Conservation (phyloP, 2,888 invertebrate genomes). For the Andrena flavipes region DNA sequence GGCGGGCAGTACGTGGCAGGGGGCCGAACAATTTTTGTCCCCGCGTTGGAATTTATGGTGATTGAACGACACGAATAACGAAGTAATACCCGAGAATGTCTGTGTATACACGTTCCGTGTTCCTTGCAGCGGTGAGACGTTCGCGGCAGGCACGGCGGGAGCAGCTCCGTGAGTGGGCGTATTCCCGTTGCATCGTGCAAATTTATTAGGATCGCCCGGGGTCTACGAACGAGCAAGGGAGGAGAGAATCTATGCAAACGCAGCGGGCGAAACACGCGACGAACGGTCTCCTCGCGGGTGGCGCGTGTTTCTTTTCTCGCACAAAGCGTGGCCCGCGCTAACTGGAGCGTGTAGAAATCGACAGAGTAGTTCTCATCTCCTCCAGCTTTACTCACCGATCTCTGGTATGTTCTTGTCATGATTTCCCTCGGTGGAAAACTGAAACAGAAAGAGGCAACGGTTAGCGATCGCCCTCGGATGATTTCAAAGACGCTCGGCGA, state of each 20-base stretch:
- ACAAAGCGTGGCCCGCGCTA: not conserved
- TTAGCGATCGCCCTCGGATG: not conserved
- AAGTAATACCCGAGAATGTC: constrained; percentile 42
- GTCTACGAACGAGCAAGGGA: constrained; percentile 31
- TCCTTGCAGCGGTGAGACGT: constrained; percentile 24
- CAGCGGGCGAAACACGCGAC: constrained; percentile 35
- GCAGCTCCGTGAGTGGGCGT: constrained; percentile 32
- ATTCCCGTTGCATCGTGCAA: constrained; percentile 46
- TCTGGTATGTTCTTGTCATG: constrained; percentile 87
- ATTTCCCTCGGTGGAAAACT: constrained; percentile 88
- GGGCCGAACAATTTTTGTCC: constrained; percentile 28
- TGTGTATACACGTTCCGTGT: not conserved
- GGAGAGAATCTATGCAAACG: constrained; percentile 44
- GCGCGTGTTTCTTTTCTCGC: too few species aligned
- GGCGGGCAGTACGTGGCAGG: not conserved
- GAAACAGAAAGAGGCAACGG: constrained; percentile 79
- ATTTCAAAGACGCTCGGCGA: not conserved
- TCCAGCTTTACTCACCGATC: constrained; percentile 85
- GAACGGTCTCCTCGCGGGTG: not conserved
- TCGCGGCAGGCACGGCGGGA: not conserved
- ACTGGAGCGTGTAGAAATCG: constrained; percentile 25
- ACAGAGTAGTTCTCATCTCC: constrained; percentile 17
- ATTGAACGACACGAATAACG: constrained; percentile 50
- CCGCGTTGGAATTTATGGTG: constrained; percentile 56
- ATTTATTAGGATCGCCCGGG: constrained; percentile 53